Conservation (phyloP, 23 tunicate species). For the Botrylloides violaceus region DNA sequence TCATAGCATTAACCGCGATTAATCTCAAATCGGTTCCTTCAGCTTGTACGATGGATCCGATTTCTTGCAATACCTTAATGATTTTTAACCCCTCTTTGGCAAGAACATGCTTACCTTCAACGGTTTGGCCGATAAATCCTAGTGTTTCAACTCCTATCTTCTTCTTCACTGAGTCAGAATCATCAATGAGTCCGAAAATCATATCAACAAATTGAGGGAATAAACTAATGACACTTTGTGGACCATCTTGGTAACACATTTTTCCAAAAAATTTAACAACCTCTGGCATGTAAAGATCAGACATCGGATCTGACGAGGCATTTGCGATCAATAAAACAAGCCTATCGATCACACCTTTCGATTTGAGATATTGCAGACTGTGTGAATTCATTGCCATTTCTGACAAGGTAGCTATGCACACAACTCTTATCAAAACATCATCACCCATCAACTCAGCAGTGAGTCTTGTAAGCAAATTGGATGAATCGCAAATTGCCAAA, state of each 20-base stretch:
- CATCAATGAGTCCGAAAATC: slow-evolving; percentile 27
- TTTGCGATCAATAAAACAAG: slow-evolving; percentile 54
- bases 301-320: slow-evolving; percentile 40
- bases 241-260: slow-evolving; percentile 53
- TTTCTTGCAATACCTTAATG: slow-evolving; percentile 13
- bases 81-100: slow-evolving; percentile 31
- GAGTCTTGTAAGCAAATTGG: slow-evolving; percentile 35
- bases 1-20: slow-evolving; percentile 40
- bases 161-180: slow-evolving; percentile 23
- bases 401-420: slow-evolving; percentile 70
- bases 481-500: slow-evolving; percentile 35
- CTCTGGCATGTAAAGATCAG: slow-evolving; percentile 63
- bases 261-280: slow-evolving; percentile 69
- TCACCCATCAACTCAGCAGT: slow-evolving; percentile 56
- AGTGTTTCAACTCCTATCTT: slow-evolving; percentile 63
- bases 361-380: slow-evolving; percentile 46
- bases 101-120: slow-evolving; percentile 51
- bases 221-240: slow-evolving; percentile 12
- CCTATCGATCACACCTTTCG: slow-evolving; percentile 49
- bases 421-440: slow-evolving; percentile 48
- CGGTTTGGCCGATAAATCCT: slow-evolving; percentile 38
- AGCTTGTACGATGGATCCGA: slow-evolving; percentile 23
- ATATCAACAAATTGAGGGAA: slow-evolving; percentile 36
- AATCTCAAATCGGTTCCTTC: slow-evolving; percentile 53
- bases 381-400: slow-evolving; percentile 69